These are phyloP conservation scores for Holacanthella duospinosa DNA, from an alignment of 2,888 invertebrate species.

Conservation along the genomic window DNA sequence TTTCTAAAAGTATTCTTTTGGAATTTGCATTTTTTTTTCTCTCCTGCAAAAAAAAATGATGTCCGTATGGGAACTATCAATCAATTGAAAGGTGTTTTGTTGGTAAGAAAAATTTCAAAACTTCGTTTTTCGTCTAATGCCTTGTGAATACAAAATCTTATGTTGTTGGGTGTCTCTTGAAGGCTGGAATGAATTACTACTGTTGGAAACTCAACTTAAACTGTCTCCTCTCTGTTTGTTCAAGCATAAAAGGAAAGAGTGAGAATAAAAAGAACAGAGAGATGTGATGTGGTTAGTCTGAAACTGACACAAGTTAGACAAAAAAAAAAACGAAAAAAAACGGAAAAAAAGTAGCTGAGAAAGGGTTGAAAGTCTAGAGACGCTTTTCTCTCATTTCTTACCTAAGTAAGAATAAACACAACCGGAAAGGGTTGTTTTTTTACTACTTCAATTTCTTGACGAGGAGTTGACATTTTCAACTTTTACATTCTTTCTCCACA, in stretches of 20 bases:
- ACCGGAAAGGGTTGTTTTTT: no score
- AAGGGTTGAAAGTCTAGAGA: not conserved
- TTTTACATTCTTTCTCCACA: no score
- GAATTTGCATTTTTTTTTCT: no score
- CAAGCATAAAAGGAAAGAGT: not conserved
- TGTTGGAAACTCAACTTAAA: not conserved
- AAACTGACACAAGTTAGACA: not conserved
- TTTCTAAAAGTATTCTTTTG: no score
- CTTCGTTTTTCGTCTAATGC: not conserved
- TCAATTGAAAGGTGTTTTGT: not conserved
- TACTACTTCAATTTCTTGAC: no score
- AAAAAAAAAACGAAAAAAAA: not conserved
- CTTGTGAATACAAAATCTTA: not conserved
- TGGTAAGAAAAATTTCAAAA: not conserved
- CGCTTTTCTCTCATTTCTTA: no score
- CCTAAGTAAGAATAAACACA: no score
- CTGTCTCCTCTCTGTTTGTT: not conserved
- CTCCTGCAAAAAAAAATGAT: no score
- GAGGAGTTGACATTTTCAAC: no score
- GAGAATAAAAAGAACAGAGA: not conserved
- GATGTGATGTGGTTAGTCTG: not conserved
- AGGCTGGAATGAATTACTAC: not conserved
- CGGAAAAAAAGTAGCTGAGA: not conserved
- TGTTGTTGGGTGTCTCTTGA: no score
- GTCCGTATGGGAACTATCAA: not conserved